These are phyloP conservation scores for Drosophila mayaguana DNA, from an alignment of 2,888 invertebrate species.

Conservation along the genomic window DNA sequence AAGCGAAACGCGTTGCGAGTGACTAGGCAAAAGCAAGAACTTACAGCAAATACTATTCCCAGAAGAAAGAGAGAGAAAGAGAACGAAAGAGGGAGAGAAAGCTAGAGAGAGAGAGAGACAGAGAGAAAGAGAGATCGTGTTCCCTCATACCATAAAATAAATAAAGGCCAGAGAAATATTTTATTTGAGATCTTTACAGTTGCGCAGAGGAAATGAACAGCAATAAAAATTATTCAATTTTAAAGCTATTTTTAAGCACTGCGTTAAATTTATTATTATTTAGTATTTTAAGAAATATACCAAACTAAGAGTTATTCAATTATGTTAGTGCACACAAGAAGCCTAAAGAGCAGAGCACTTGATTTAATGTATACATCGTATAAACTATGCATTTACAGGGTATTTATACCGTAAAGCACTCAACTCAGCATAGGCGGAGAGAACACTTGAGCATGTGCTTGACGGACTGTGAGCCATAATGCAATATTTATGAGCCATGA, in stretches of 20 bases:
- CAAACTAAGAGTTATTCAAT: background rate
- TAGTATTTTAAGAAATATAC: background rate
- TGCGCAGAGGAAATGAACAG: conserved; percentile 20
- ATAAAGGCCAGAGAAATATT: conserved; percentile 48
- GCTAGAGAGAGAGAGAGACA: background rate
- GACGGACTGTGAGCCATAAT: conserved; percentile 42
- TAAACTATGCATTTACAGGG: conserved; percentile 13
- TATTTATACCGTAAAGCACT: background rate
- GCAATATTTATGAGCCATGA: conserved; percentile 77
- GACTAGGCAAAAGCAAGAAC: conserved; percentile 36
- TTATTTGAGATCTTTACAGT: conserved; percentile 22
- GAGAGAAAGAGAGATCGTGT: conserved; percentile 23
- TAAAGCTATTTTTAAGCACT: conserved; percentile 51
- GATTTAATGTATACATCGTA: background rate
- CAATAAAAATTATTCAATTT: conserved; percentile 24
- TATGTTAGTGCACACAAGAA: background rate
- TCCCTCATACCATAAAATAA: conserved; percentile 45
- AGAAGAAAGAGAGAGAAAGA: conserved; percentile 1
- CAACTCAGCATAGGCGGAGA: background rate
- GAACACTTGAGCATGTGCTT: conserved; percentile 34
- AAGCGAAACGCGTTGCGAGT: conserved; percentile 54
- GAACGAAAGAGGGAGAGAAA: conserved; percentile 5
- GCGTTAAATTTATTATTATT: conserved; percentile 6
- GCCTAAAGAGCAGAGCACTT: background rate
- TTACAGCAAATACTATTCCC: conserved; percentile 15